Evolutionary conservation across 2,113 vertebrate species (phyloP), one percentile per base, ranked within the genome.

Genomic region (Cynoglossus semilaevis): DNA sequence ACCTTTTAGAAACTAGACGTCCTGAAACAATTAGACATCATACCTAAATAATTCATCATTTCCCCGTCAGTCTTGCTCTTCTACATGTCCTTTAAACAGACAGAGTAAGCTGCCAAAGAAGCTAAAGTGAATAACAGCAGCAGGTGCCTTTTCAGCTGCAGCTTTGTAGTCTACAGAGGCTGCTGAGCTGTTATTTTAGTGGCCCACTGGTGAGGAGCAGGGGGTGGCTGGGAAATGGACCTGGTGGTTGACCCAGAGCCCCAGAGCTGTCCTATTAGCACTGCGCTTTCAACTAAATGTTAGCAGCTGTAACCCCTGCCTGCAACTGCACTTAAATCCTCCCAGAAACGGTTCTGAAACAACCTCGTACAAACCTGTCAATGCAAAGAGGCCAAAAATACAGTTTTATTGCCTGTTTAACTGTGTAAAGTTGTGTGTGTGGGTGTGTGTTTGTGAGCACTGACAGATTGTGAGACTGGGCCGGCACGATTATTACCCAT

Each of bases 21-120:
- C 85, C 74, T 79, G 74, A 83, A 87, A 88, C 88, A 90, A 88
- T 88, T 88, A 87, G 85, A 87, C 83, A 87, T 84, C 80, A 84
- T 88, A 78, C 88, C 87, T 88, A 88, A 90, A 88, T 86, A 90
- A 91, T 92, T 90, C 85, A 90, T 89, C 85, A 89, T 88, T 76
- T 82, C 80, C 83, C 80, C 74, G 80, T 78, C 81, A 74, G 74
- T 85, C 85, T 88, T 85, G 86, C 83, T 88, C 77, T 85, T 67
- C 82, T 82, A 53, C 71, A 74, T 82, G 81, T 81, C 83, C 81
- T 87, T 89, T 90, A 89, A 90, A 85, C 87, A 89, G 89, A 89
- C 85, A 83, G 78, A 84, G 80, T 61, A 84, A 85, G 77, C 81
- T 79, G 88, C 85, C 87, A 84, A 86, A 90, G 82, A 77, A 76